Evolutionary conservation across 2,888 invertebrate genomes (phyloP).

Genomic region (Lasioglossum pauxillum): DNA sequence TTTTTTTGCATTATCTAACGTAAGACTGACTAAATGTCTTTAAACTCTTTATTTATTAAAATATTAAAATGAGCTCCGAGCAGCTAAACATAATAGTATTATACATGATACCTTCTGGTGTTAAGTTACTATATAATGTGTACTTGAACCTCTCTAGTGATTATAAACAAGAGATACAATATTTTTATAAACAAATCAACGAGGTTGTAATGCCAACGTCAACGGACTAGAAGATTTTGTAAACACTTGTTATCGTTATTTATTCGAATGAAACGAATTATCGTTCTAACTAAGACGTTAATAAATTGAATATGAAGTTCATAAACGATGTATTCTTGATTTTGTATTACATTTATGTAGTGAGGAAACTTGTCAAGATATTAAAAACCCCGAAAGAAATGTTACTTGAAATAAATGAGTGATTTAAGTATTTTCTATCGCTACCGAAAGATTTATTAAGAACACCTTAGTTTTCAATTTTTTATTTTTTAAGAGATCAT

Average conservation of each 20-base stretch:
- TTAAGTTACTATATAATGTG: conserved; percentile 2
- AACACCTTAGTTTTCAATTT: background rate
- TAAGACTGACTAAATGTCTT: conserved; percentile 44
- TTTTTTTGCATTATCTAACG: conserved; percentile 17
- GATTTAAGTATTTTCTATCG: background rate
- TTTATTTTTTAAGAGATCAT: background rate
- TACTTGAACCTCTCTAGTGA: conserved; percentile 10
- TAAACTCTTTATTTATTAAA: conserved; percentile 37
- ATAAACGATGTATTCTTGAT: background rate
- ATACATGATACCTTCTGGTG: conserved; percentile 28
- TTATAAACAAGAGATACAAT: conserved; percentile 27
- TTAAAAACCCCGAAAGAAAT: background rate
- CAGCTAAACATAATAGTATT: conserved; percentile 33
- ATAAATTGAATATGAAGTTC: conserved; percentile 12
- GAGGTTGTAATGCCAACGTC: background rate
- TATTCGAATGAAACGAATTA: background rate
- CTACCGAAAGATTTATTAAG: background rate
- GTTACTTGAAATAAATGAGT: background rate
- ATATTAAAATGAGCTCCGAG: conserved; percentile 11
- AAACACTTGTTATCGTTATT: conserved; percentile 14
- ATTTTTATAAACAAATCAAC: conserved; percentile 30
- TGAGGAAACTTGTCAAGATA: background rate
- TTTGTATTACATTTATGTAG: background rate
- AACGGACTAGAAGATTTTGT: background rate
- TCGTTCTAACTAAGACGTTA: conserved; percentile 1